A percentile compares a stretch with the other conserved stretches of the same genome.
Conservation (phyloP, 2,797 vertebrate species). For the Perodicticus potto region DNA sequence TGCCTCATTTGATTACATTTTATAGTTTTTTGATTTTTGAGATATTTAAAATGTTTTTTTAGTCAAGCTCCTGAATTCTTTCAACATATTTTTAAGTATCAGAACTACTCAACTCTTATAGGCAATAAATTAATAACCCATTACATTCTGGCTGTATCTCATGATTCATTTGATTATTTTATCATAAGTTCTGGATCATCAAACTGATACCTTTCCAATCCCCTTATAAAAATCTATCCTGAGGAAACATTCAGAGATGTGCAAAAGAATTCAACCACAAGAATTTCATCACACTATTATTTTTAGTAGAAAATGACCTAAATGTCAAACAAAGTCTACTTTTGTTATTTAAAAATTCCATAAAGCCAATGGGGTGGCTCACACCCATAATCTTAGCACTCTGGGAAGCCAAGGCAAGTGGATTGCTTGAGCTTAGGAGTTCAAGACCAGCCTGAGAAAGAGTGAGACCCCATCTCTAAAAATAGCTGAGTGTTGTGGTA, state of each 20-base stretch:
- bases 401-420: too few relatives aligned
- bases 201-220: slow-evolving; percentile 46
- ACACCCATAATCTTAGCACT: too few relatives aligned
- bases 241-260: slow-evolving; percentile 60
- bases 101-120: neutral
- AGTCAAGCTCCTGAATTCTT: neutral
- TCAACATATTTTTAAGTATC: neutral
- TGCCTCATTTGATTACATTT: neutral
- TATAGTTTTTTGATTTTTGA: slow-evolving; percentile 34
- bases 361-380: neutral
- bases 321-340: slow-evolving; percentile 45
- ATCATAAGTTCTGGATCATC: slow-evolving; percentile 7
- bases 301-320: slow-evolving; percentile 68
- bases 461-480: too few relatives aligned
- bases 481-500: too few relatives aligned
- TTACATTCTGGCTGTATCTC: neutral
- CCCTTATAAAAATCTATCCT: slow-evolving; percentile 53
- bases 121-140: neutral
- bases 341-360: slow-evolving; percentile 65
- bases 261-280: slow-evolving; percentile 55
- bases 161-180: slow-evolving; percentile 36
- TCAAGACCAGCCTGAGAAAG: too few relatives aligned
- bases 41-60: slow-evolving; percentile 32
- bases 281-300: slow-evolving; percentile 59
- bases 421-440: too few relatives aligned